Conservation (phyloP, 2,113 vertebrate species). For the Brachypteracias leptosomus region DNA sequence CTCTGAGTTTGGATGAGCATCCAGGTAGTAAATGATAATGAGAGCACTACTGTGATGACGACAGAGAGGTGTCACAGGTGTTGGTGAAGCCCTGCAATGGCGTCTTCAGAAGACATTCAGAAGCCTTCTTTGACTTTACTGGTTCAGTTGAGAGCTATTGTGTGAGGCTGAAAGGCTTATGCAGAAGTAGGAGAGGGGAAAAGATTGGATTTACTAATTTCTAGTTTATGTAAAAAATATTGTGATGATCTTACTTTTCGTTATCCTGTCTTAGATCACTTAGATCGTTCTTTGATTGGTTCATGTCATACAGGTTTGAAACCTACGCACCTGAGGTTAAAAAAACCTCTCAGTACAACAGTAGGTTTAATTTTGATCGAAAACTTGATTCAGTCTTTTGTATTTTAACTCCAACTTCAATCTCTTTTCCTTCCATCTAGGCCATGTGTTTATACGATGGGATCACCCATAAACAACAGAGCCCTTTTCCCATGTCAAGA, state of each 20-base stretch:
- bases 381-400: neutral
- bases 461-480: conserved; percentile 97
- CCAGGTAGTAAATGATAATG: neutral
- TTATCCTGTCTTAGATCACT: neutral
- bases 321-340: neutral
- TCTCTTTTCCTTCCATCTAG: conserved; percentile 76
- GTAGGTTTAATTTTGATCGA: neutral
- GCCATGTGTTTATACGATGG: conserved; percentile 93
- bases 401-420: neutral
- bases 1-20: neutral
- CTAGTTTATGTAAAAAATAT: neutral
- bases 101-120: neutral
- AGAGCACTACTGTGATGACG: neutral
- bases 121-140: neutral
- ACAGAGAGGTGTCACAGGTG: neutral
- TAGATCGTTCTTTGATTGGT: neutral
- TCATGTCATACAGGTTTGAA: neutral
- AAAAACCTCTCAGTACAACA: neutral
- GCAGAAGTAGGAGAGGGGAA: neutral
- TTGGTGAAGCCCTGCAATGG: neutral
- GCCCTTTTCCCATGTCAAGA: conserved; percentile 98
- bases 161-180: neutral
- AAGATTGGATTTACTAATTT: neutral
- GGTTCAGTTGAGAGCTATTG: neutral
- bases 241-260: neutral